These are phyloP conservation scores for Laterallus jamaicensis DNA, from an alignment of 2,113 vertebrate genomes.

Conservation along the genomic window DNA sequence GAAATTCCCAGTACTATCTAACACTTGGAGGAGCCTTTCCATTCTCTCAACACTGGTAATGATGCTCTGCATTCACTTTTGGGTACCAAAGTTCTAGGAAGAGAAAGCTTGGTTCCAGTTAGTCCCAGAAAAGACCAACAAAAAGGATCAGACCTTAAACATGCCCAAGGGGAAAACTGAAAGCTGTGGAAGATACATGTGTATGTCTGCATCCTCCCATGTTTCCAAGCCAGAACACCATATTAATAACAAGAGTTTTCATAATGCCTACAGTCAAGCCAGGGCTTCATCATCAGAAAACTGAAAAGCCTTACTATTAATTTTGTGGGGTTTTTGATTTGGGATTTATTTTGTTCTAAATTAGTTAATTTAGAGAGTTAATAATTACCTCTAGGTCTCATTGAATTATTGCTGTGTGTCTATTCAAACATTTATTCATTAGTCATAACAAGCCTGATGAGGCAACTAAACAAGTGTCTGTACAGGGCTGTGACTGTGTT, in stretches of 20 bases:
- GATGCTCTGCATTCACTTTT: not conserved
- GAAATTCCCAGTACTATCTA: not conserved
- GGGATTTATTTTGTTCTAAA: not conserved
- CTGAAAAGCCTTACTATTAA: not conserved
- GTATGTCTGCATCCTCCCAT: not conserved
- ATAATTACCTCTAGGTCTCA: not conserved
- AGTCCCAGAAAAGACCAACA: not conserved
- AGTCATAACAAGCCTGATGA: not conserved
- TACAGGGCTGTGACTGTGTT: not conserved
- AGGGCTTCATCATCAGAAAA: not conserved
- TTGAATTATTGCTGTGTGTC: not conserved
- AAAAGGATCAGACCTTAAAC: not conserved
- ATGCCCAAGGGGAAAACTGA: not conserved
- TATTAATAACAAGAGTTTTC: not conserved
- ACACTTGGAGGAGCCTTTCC: not conserved
- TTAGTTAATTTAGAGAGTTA: not conserved
- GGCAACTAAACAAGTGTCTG: not conserved
- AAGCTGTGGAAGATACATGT: not conserved
- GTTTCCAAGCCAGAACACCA: not conserved
- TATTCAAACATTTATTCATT: not conserved
- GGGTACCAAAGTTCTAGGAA: not conserved
- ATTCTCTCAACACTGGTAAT: not conserved
- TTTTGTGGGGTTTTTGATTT: not conserved
- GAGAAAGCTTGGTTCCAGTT: not conserved
- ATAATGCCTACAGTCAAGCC: not conserved